Conservation (phyloP, 2,888 invertebrate genomes). For the Cephus spinipes region DNA sequence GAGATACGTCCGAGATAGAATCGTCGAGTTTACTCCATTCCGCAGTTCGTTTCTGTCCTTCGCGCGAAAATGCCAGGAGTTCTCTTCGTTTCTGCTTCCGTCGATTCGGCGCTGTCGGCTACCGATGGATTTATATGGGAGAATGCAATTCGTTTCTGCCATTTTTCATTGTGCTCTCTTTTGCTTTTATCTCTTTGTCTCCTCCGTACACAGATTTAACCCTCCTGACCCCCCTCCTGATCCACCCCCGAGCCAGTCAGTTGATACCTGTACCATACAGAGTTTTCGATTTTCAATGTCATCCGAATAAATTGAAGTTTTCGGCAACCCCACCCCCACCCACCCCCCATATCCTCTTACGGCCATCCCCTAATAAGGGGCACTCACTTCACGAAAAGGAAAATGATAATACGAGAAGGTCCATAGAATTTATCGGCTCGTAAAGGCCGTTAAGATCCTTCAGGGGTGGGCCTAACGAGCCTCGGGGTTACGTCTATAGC, state of each 20-base stretch:
- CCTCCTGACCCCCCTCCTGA: not conserved
- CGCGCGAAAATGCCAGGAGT: not conserved
- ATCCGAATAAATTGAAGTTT: not conserved
- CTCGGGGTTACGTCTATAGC: not conserved
- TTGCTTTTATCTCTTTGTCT: not conserved
- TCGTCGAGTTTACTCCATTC: not conserved
- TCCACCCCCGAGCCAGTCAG: not conserved
- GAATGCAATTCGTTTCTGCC: not conserved
- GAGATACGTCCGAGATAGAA: not conserved
- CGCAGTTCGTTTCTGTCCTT: not conserved
- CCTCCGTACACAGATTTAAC: not conserved
- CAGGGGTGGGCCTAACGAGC: slow-evolving; percentile 11
- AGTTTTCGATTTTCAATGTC: not conserved
- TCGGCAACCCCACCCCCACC: not conserved
- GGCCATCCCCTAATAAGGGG: not conserved
- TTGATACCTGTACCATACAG: not conserved
- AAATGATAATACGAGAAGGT: slow-evolving; percentile 7
- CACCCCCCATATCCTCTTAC: not conserved
- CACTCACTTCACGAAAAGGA: not conserved
- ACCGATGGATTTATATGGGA: not conserved
- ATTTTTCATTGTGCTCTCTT: not conserved
- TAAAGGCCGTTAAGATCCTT: slow-evolving; percentile 8
- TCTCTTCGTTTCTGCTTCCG: not conserved
- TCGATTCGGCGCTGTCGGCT: not conserved
- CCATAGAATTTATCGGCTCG: slow-evolving; percentile 11